Conservation (phyloP, 2,113 vertebrate genomes). For the Oryctolagus cuniculus region DNA sequence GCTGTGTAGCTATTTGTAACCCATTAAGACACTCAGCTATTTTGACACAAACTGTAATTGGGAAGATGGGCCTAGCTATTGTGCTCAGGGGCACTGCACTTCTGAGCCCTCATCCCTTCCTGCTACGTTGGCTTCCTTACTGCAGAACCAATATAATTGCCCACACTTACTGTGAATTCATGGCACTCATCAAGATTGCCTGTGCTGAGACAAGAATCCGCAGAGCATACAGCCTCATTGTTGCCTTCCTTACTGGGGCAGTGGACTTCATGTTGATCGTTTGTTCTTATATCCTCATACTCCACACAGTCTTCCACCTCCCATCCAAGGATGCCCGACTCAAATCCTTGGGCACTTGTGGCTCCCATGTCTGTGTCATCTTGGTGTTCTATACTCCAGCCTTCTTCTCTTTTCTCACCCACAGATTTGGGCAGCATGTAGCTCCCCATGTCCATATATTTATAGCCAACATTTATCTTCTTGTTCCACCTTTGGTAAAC, state of each 20-base stretch:
- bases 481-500: conserved; percentile 76
- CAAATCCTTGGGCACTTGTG: conserved; percentile 81
- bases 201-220: conserved; percentile 68
- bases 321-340: conserved; percentile 69
- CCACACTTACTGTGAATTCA: conserved; percentile 76
- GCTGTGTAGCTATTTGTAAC: conserved; percentile 67
- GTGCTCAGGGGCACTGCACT: conserved; percentile 56
- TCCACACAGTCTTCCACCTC: conserved; percentile 72
- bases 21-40: conserved; percentile 75
- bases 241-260: conserved; percentile 76
- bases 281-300: conserved; percentile 78
- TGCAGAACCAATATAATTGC: conserved; percentile 69
- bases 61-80: not conserved
- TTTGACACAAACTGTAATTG: conserved; percentile 57
- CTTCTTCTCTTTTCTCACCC: conserved; percentile 81
- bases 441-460: conserved; percentile 72
- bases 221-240: conserved; percentile 72
- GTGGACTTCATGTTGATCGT: conserved; percentile 76
- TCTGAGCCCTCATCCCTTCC: conserved; percentile 64
- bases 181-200: conserved; percentile 77
- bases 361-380: conserved; percentile 79
- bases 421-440: conserved; percentile 72
- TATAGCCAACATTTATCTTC: conserved; percentile 79
- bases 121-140: conserved; percentile 74
- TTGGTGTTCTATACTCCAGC: conserved; percentile 70